These are phyloP conservation scores for Propsilocerus akamusi DNA, from an alignment of 1,140 invertebrate genomes.

Conservation along the genomic window DNA sequence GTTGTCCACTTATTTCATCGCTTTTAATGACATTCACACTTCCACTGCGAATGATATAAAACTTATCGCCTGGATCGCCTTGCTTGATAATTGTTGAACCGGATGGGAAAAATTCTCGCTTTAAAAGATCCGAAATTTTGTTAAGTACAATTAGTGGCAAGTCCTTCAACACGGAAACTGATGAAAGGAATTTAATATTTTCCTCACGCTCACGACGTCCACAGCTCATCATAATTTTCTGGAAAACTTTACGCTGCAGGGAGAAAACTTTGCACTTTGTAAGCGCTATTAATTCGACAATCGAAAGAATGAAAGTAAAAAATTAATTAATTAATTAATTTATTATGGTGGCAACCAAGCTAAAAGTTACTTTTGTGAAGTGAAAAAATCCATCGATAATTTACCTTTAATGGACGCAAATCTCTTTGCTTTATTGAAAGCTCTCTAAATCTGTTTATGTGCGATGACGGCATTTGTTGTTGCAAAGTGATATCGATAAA, in stretches of 20 bases:
- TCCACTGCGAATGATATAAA: constrained; percentile 88
- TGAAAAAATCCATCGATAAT: constrained; percentile 6
- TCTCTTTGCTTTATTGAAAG: constrained; percentile 57
- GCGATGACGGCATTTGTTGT: too few relatives aligned
- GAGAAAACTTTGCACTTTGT: constrained; percentile 75
- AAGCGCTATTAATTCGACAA: constrained; percentile 35
- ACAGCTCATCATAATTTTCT: constrained; percentile 71
- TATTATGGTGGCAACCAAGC: neutral
- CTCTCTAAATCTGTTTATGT: neutral
- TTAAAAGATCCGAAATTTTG: constrained; percentile 78
- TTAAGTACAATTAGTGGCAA: constrained; percentile 60
- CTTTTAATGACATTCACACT: constrained; percentile 59
- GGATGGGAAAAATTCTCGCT: constrained; percentile 70
- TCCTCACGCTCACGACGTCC: constrained; percentile 63
- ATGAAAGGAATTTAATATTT: constrained; percentile 65
- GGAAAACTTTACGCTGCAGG: constrained; percentile 66
- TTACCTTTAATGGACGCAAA: constrained; percentile 67
- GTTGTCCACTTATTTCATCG: constrained; percentile 32
- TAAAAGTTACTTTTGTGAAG: neutral
- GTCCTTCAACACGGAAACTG: constrained; percentile 66
- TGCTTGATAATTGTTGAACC: constrained; percentile 80
- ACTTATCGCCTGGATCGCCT: constrained; percentile 85
- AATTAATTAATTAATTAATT: constrained; percentile 5
- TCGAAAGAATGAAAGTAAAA: neutral
- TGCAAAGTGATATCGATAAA: too few relatives aligned